Percentiles rank a stretch among this genome's conserved stretches.
phyloP scores from a whole-genome alignment of 2,888 invertebrate species.

The Drosophila sordidapex region DNA sequence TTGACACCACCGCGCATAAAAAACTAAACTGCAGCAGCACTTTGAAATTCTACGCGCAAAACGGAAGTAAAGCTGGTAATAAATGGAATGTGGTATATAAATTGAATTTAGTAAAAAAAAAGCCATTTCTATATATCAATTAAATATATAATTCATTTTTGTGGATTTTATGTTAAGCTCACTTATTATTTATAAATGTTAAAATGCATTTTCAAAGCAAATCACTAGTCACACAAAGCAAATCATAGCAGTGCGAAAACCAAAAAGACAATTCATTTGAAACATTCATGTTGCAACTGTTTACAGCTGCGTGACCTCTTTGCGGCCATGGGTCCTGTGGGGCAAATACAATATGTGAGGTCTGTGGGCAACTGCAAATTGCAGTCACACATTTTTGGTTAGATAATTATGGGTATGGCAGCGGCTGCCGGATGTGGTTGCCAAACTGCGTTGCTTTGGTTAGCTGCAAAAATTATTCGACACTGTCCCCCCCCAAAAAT shows the following conservation, averaged over 20 bases:
- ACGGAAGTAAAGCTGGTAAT: background rate
- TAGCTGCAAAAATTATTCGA: conserved; percentile 47
- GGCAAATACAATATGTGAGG: background rate
- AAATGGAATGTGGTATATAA: background rate
- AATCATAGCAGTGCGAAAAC: conserved; percentile 16
- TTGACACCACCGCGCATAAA: background rate
- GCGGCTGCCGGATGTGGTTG: conserved; percentile 60
- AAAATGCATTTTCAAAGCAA: conserved; percentile 26
- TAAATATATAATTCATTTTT: background rate
- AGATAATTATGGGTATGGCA: conserved; percentile 68
- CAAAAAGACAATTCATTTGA: conserved; percentile 11
- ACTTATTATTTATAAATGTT: background rate
- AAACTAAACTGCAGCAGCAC: background rate
- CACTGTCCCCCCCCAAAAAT: conserved; percentile 51
- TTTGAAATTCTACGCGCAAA: background rate
- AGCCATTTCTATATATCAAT: background rate
- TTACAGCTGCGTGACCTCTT: conserved; percentile 39
- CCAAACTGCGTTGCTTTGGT: conserved; percentile 66
- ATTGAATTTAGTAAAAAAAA: background rate
- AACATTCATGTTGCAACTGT: conserved; percentile 22
- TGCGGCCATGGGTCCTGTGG: conserved; percentile 23
- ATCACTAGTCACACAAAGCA: conserved; percentile 37
- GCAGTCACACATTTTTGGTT: conserved; percentile 65
- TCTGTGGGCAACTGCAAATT: conserved; percentile 32
- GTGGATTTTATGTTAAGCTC: background rate